Percentiles rank a stretch among this genome's conserved stretches.
Evolutionary conservation across 2,888 invertebrate species (phyloP).

Genomic region (Tetragonula carbonaria): DNA sequence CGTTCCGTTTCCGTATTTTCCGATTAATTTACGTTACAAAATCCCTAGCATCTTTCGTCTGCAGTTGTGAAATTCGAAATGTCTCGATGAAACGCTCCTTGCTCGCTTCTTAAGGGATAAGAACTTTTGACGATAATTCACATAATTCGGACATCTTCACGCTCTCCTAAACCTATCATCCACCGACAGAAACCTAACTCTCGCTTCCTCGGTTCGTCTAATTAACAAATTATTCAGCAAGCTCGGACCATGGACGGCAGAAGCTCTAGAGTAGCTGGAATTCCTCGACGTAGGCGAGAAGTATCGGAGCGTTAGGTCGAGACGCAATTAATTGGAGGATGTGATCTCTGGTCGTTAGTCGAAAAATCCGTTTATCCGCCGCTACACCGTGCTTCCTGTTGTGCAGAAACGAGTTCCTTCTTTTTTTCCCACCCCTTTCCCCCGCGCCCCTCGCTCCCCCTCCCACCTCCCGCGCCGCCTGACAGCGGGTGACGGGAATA

Average conservation of each 20-base stretch:
- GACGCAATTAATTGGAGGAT: constrained; percentile 71
- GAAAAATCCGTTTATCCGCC: constrained; percentile 58
- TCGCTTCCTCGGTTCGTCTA: not conserved
- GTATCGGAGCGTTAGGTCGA: constrained; percentile 64
- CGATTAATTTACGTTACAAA: too few relatives aligned
- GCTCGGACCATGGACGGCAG: not conserved
- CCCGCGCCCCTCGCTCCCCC: constrained; percentile 9
- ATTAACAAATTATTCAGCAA: not conserved
- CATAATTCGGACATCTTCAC: too few relatives aligned
- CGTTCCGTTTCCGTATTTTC: too few relatives aligned
- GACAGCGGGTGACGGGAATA: constrained; percentile 54
- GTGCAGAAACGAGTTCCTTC: constrained; percentile 56
- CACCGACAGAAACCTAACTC: too few relatives aligned
- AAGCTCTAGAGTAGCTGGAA: not conserved
- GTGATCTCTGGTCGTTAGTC: constrained; percentile 56
- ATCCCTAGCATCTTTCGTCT: too few relatives aligned
- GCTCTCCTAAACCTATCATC: too few relatives aligned
- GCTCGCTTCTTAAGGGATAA: too few relatives aligned
- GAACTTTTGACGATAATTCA: too few relatives aligned
- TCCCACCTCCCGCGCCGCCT: constrained; percentile 19
- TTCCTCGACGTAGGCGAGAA: constrained; percentile 11
- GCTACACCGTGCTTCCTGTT: constrained; percentile 69
- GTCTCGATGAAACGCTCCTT: too few relatives aligned
- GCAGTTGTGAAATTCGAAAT: too few relatives aligned
- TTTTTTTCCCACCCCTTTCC: constrained; percentile 27